Percentiles rank a stretch among this genome's conserved stretches.
These are phyloP conservation scores for Phenacoccus solenopsis DNA, from an alignment of 1,140 invertebrate genomes.

Conservation along the genomic window DNA sequence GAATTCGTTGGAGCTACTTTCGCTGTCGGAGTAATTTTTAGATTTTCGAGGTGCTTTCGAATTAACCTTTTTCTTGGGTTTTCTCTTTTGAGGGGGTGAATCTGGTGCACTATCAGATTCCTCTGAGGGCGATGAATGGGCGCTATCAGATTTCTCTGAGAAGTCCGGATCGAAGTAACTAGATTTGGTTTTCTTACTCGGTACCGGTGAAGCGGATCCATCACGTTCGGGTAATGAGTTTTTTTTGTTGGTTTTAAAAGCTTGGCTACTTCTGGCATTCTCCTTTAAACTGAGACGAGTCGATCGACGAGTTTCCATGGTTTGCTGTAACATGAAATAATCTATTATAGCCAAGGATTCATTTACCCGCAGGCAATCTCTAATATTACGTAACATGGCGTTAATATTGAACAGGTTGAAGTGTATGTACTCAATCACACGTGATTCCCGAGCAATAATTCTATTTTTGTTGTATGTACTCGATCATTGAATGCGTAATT, in stretches of 20 bases:
- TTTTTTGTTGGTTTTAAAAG: neutral
- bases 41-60: neutral
- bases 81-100: neutral
- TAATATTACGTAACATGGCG: neutral
- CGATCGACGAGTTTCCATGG: neutral
- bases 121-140: neutral
- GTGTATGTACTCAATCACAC: neutral
- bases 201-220: neutral
- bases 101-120: neutral
- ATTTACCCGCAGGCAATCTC: neutral
- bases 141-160: neutral
- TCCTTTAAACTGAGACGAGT: neutral
- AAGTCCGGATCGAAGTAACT: slow-evolving; percentile 1
- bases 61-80: neutral
- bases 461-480: no score
- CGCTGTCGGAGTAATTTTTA: neutral
- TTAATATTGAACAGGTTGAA: no score
- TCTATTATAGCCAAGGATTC: no score
- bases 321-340: neutral
- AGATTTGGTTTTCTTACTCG: neutral
- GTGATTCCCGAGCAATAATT: no score
- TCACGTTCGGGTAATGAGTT: neutral
- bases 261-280: neutral
- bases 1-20: neutral
- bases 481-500: no score